Percentiles rank a stretch among this genome's conserved stretches.
These are phyloP conservation scores for Dinothrombium tinctorium DNA, from an alignment of 1,140 invertebrate genomes.

Conservation along the genomic window DNA sequence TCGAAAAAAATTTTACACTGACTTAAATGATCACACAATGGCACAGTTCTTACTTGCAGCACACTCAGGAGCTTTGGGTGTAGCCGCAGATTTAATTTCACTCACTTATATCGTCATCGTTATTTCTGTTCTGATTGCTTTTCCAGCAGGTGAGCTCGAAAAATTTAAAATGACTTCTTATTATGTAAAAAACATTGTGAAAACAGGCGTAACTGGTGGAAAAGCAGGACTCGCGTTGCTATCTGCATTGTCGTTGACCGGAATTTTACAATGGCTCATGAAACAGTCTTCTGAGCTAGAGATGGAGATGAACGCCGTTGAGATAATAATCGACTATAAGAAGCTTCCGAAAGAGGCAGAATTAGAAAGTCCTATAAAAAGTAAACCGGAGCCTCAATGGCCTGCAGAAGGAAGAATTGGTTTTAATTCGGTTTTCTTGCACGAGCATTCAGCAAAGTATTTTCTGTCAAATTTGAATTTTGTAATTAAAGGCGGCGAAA, in stretches of 20 bases:
- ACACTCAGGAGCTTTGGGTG: slow-evolving; percentile 39
- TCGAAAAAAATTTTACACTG: slow-evolving; percentile 30
- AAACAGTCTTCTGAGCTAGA: slow-evolving; percentile 52
- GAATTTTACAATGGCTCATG: slow-evolving; percentile 55
- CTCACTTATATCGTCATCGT: slow-evolving; percentile 35
- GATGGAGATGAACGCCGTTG: slow-evolving; percentile 58
- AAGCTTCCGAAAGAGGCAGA: slow-evolving; percentile 35
- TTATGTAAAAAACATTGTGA: too few relatives aligned
- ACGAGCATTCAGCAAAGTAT: slow-evolving; percentile 32
- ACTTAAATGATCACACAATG: slow-evolving; percentile 38
- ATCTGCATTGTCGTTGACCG: neutral
- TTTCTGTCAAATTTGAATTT: slow-evolving; percentile 24
- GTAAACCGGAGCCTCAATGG: slow-evolving; percentile 27
- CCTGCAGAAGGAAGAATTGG: slow-evolving; percentile 36
- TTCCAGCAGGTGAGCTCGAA: neutral
- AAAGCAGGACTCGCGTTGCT: slow-evolving; percentile 3
- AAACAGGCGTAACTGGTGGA: slow-evolving; percentile 19
- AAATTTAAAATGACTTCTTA: too few relatives aligned
- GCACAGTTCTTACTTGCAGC: slow-evolving; percentile 44
- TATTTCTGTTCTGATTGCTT: slow-evolving; percentile 10
- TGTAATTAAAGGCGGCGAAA: slow-evolving; percentile 23
- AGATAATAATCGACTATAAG: slow-evolving; percentile 52
- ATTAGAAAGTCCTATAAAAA: slow-evolving; percentile 15
- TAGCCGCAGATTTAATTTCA: too few relatives aligned
- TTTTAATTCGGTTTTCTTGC: slow-evolving; percentile 37